Evolutionary conservation across 2,888 invertebrate genomes (phyloP).

Genomic region (Gnatocerus cornutus): DNA sequence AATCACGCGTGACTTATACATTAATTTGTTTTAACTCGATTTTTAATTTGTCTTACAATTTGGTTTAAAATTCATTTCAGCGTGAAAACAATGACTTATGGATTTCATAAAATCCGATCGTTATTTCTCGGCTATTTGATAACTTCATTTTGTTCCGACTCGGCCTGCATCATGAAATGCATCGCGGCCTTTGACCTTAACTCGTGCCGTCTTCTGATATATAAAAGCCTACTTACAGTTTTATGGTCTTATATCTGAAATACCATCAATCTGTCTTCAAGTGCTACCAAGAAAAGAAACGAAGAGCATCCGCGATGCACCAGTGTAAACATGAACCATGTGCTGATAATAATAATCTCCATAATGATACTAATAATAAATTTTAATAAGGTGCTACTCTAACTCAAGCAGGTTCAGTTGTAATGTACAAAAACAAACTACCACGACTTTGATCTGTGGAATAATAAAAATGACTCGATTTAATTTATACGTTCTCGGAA

Average conservation of each 20-base stretch:
- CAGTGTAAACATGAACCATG: constrained; percentile 26
- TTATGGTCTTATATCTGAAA: constrained; percentile 39
- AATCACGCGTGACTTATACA: too few species aligned
- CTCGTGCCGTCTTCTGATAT: constrained; percentile 42
- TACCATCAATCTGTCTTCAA: constrained; percentile 44
- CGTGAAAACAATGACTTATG: too few species aligned
- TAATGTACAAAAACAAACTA: constrained; percentile 8
- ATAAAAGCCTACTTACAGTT: constrained; percentile 41
- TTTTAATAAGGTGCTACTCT: constrained; percentile 16
- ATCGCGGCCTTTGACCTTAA: constrained; percentile 43
- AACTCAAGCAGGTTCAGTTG: constrained; percentile 7
- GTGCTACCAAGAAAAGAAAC: constrained; percentile 38
- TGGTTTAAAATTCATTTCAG: too few species aligned
- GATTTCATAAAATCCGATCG: constrained; percentile 1
- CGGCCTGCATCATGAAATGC: constrained; percentile 38
- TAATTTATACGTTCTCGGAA: constrained; percentile 25
- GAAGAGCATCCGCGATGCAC: constrained; percentile 6
- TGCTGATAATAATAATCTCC: constrained; percentile 20
- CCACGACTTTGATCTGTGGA: constrained; percentile 24
- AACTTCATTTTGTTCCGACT: constrained; percentile 28
- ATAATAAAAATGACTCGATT: constrained; percentile 11
- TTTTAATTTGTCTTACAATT: too few species aligned
- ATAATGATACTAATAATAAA: constrained; percentile 29
- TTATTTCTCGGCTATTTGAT: constrained; percentile 30
- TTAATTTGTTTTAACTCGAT: too few species aligned